phyloP scores from a whole-genome alignment of 2,888 invertebrate genomes.

The Agrotis exclamationis region DNA sequence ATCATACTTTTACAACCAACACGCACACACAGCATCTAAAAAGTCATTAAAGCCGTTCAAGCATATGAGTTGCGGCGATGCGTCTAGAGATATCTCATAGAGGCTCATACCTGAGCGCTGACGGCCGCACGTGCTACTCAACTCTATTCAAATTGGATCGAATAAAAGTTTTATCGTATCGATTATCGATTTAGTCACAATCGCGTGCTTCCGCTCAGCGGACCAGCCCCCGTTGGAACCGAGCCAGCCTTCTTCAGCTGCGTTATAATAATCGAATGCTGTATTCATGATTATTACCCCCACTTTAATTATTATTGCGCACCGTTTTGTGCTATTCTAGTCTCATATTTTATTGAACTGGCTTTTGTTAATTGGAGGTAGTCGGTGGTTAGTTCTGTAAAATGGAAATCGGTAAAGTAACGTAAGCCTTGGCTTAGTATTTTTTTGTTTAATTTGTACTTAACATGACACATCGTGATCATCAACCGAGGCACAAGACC shows the following conservation, averaged over 20 bases:
- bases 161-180: conserved; percentile 86
- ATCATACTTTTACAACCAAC: too few relatives aligned
- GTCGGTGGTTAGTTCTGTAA: conserved; percentile 5
- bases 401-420: conserved; percentile 4
- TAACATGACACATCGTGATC: neutral
- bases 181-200: conserved; percentile 76
- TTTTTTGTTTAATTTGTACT: neutral
- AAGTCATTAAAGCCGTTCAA: neutral
- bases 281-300: conserved; percentile 74
- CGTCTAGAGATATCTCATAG: conserved; percentile 17
- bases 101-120: conserved; percentile 28
- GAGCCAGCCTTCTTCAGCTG: conserved; percentile 77
- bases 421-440: neutral
- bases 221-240: conserved; percentile 70
- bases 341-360: conserved; percentile 29
- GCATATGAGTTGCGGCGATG: conserved; percentile 1
- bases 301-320: conserved; percentile 64
- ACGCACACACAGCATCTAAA: neutral
- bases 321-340: conserved; percentile 46
- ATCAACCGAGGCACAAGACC: too few relatives aligned
- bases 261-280: conserved; percentile 73
- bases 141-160: conserved; percentile 84
- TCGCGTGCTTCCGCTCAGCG: conserved; percentile 75
- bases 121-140: conserved; percentile 48
- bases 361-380: conserved; percentile 18